Evolutionary conservation across 2,888 invertebrate species (phyloP), one percentile per base, ranked within the genome.

Genomic region (Lycophotia porphyrea): DNA sequence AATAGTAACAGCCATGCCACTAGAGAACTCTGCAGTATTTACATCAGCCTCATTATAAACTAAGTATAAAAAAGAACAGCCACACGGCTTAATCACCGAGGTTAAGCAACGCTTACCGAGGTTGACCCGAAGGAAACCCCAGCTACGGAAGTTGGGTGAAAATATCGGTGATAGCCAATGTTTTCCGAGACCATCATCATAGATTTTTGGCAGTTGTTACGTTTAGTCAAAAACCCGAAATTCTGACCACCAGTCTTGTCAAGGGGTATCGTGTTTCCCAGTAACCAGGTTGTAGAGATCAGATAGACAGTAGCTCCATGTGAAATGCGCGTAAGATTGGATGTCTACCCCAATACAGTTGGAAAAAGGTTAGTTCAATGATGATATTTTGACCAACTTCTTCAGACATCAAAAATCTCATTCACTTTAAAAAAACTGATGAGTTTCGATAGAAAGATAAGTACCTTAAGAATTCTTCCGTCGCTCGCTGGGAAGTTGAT

Each of bases 401-500:
- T 55, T 55, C 2, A 24, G 36, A 47, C 18, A 15, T 11, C 63
- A 8, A 58, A 52, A 74, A 27, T 24, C 5, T 63, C 39, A 77
- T 72, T 24, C 36, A 39, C 13, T 74, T 77, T 55, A 21, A 34
- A 34, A 66, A 60, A 18, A 65, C 65, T 65, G 52, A 76, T 75
- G 60, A 61, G 52, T 34, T n/a, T 31, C 13, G 42, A 82, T 82
- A 58, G 44, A 69, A 69, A 60, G 34, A 52, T 75, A 47, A 68
- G n/a, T 39, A 39, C 18, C 24, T 80, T 49, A 60, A 70, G 31
- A 47, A 82, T 78, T 55, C 63, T 55, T 67, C 47, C 39, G 27
- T 27, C 58, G 31, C 66, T 70, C 58, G 82, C 64, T 70, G 21
- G 60, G 47, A 82, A 80, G 58, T 82, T 80, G 70, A 82, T 78